Percentiles rank a stretch among this genome's conserved stretches.
Evolutionary conservation across 2,113 vertebrate species (phyloP).

Genomic region (Saguinus imperator): DNA sequence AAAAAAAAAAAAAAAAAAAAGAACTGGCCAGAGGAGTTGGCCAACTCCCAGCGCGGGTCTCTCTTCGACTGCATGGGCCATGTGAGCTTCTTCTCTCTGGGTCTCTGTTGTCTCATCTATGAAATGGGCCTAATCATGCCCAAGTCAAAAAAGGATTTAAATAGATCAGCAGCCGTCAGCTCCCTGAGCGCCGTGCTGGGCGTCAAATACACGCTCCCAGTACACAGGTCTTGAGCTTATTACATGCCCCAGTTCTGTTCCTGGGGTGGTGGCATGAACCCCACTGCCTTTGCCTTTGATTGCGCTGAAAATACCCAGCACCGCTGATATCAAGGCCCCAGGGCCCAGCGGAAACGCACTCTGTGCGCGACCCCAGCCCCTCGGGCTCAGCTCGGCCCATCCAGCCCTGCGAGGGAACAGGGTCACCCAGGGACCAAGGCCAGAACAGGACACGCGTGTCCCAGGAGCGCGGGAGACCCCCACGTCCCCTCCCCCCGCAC

Average conservation of each 20-base stretch:
- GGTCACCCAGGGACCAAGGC: fast-evolving
- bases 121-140: background rate
- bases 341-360: background rate
- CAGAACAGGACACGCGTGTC: background rate
- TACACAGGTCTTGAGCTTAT: background rate
- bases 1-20: too few relatives aligned
- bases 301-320: background rate
- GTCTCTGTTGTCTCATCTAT: background rate
- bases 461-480: fast-evolving
- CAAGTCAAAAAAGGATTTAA: background rate
- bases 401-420: fast-evolving
- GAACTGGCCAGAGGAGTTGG: background rate
- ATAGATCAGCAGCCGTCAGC: background rate
- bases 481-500: background rate
- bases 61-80: background rate
- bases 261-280: fast-evolving
- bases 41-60: background rate
- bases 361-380: background rate
- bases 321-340: background rate
- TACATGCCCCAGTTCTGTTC: background rate
- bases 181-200: background rate
- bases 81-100: background rate
- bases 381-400: background rate
- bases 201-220: fast-evolving
- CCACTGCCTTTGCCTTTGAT: background rate